Evolutionary conservation across 2,888 invertebrate species (phyloP), one percentile per base, ranked within the genome.

Genomic region (Euphydryas editha): DNA sequence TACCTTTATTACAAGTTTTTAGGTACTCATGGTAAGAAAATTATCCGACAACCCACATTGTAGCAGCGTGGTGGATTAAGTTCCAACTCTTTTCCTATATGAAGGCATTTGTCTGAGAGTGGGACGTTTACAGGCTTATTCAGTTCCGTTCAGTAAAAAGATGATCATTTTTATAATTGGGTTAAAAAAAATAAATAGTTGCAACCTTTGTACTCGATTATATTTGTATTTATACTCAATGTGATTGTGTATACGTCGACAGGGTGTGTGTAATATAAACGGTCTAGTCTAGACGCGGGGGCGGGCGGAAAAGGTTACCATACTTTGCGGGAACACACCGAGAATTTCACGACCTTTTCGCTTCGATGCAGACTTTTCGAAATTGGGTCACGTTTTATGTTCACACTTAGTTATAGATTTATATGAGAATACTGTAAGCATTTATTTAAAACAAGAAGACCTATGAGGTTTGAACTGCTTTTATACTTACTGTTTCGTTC

Each of bases 281-380:
- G 60, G 37, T 54, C 37, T 37, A 73, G 86, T 87, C 86, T 87
- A 87, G 87, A 87, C 86, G 83, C 82, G 86, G 81, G 83, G 87
- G 87, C 72, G 78, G 63, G 70, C 75, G 77, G 74, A 73, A 80
- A 78, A 64, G 64, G 64, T 68, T 64, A 67, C 67, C 24, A 59
- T 54, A 64, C 51, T 60, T 60, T 67, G 60, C 57, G 57, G 49
- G 59, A 57, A 56, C 67, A 49, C 67, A 62, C 67, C 57, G 57
- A 60, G 67, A 68, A 57, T 65, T 69, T 68, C 70, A 73, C 72
- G 73, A 74, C 72, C 75, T 69, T 68, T 72, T 67, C 67, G 64
- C 63, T 69, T 59, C 62, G 60, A 57, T 54, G 71, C 63, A 64
- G 58, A 68, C 66, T 71, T 65, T 67, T 68, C 39, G 21, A 65